A percentile compares a stretch with the other conserved stretches of the same genome.
phyloP scores from a whole-genome alignment of 2,888 invertebrate species.

The Lasioglossum villosulum region DNA sequence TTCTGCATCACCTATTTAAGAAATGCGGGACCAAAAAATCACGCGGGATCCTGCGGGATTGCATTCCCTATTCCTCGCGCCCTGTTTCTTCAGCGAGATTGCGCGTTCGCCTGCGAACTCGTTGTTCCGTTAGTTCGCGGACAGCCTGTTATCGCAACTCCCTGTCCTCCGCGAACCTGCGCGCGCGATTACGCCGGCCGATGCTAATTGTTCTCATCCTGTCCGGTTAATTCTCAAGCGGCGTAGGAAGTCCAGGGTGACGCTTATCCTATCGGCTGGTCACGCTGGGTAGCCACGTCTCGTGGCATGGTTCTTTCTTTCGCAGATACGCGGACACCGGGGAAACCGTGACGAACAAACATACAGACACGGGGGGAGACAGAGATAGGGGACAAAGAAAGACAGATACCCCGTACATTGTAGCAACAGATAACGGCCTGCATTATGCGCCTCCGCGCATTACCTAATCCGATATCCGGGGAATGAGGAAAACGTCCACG shows the following conservation, averaged over 20 bases:
- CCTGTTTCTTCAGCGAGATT: not conserved
- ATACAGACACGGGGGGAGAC: not conserved
- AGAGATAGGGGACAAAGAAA: slow-evolving; percentile 32
- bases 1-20: no score
- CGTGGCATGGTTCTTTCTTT: slow-evolving; percentile 50
- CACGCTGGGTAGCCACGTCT: slow-evolving; percentile 76
- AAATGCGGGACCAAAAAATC: no score
- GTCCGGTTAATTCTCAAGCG: slow-evolving; percentile 75
- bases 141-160: slow-evolving; percentile 46
- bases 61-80: no score
- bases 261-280: slow-evolving; percentile 80
- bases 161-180: slow-evolving; percentile 23
- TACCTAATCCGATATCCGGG: slow-evolving; percentile 65
- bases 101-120: not conserved
- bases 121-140: slow-evolving; percentile 31
- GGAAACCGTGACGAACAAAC: not conserved
- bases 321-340: slow-evolving; percentile 35
- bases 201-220: slow-evolving; percentile 78
- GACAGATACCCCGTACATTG: slow-evolving; percentile 56
- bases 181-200: slow-evolving; percentile 43
- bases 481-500: slow-evolving; percentile 46
- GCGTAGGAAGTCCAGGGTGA: slow-evolving; percentile 77
- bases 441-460: slow-evolving; percentile 61
- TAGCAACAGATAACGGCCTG: slow-evolving; percentile 61
- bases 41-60: no score